Evolutionary conservation across 1,140 invertebrate species (phyloP), one percentile per base, ranked within the genome.

Genomic region (Lepidurus packardi): DNA sequence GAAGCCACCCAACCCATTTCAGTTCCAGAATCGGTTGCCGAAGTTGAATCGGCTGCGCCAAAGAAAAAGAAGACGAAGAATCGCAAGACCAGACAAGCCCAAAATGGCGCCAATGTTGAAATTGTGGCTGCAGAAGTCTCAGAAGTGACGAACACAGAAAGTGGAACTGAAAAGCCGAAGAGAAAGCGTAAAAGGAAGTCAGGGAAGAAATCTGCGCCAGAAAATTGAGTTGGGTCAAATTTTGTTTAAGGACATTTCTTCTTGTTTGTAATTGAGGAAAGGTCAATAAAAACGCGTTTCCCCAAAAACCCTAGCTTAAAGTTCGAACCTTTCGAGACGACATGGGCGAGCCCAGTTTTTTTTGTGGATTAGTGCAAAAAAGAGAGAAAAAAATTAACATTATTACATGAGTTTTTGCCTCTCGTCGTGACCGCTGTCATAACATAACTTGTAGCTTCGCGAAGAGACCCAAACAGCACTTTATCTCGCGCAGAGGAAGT

Each of bases 401-500:
- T 65, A 65, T 65, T 65, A 65, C 53, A 16, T 21, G 13, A 65
- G 53, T 65, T 65, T 65, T 65, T 65, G 53, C 53, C 21, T 65
- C 53, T 65, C 53, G 16, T 65, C 53, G 53, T 65, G 53, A 65
- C 53, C 53, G 53, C 53, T 65, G 53, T 65, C 53, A 65, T 65
- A 65, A 65, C 53, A 65, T 13, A n/a, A 65, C 53, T 65, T 65
- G 53, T 65, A 65, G 53, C 53, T 13, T 65, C 16, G 53, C 53
- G 21, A 65, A 65, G 53, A 65, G 53, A 65, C 16, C 53, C 53
- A 65, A 65, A 65, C 53, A 65, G 53, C 53, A 65, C 53, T 65
- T 65, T 65, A 65, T 65, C 53, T 65, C 53, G 16, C 53, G 13
- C 53, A 65, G 53, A 65, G 53, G 53, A 65, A 65, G 53, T 65